phyloP scores from a whole-genome alignment of 2,888 invertebrate species.

The Stratiomys singularior region DNA sequence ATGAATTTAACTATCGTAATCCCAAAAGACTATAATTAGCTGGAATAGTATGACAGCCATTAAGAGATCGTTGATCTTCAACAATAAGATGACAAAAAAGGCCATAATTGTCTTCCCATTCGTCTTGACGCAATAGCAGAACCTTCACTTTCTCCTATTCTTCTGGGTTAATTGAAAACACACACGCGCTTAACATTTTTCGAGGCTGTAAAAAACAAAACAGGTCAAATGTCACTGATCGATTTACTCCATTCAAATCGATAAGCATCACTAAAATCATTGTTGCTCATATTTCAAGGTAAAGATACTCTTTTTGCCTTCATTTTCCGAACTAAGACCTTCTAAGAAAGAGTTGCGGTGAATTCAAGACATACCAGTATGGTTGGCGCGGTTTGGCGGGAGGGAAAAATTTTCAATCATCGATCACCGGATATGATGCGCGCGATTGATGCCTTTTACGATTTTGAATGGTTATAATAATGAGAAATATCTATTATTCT shows the following conservation, averaged over 20 bases:
- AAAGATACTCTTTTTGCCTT: not conserved
- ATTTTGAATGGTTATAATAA: constrained; percentile 13
- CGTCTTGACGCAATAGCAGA: not conserved
- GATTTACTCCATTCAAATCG: constrained; percentile 42
- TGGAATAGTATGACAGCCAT: constrained; percentile 36
- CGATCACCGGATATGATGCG: constrained; percentile 40
- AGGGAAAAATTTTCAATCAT: constrained; percentile 35
- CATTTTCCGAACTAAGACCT: not conserved
- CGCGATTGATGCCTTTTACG: constrained; percentile 6
- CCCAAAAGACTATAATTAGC: constrained; percentile 12
- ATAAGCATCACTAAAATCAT: constrained; percentile 45
- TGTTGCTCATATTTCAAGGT: constrained; percentile 38
- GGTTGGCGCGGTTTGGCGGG: not conserved
- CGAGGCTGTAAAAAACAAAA: constrained; percentile 16
- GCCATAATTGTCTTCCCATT: not conserved
- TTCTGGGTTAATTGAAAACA: constrained; percentile 27
- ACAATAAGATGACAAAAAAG: not conserved
- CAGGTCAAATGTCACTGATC: constrained; percentile 45
- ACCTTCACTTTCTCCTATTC: constrained; percentile 39
- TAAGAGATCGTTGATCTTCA: constrained; percentile 43
- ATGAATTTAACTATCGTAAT: not conserved
- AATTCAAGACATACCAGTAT: not conserved
- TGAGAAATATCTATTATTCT: constrained; percentile 6
- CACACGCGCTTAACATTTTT: constrained; percentile 1
- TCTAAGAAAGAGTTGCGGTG: constrained; percentile 3